Conservation (phyloP, 2,113 vertebrate species). For the Hystrix brachyura region DNA sequence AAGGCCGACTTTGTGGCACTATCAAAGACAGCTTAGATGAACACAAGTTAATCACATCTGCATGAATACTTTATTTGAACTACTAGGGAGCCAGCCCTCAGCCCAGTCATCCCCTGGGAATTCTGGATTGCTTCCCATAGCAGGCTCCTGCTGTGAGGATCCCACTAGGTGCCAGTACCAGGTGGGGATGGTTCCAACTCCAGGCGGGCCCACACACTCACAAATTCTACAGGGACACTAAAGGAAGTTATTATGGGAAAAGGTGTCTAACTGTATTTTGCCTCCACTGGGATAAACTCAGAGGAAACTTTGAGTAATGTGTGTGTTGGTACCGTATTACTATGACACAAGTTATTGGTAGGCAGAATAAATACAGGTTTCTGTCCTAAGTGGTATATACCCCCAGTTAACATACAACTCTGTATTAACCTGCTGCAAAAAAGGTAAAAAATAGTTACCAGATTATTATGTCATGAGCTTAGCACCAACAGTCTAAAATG, state of each 20-base stretch:
- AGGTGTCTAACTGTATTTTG: slow-evolving; percentile 41
- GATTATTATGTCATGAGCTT: not conserved
- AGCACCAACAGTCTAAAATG: slow-evolving; percentile 6
- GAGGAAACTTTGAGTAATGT: slow-evolving; percentile 62
- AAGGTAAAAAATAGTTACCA: not conserved
- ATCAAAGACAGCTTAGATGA: not conserved
- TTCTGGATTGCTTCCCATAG: slow-evolving; percentile 12
- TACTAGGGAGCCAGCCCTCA: slow-evolving; percentile 23
- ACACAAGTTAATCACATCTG: not conserved
- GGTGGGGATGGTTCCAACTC: slow-evolving; percentile 9
- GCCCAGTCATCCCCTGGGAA: not conserved
- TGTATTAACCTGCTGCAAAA: slow-evolving; percentile 14
- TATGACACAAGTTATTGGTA: not conserved
- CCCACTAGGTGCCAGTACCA: not conserved
- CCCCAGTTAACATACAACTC: not conserved
- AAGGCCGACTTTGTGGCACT: slow-evolving; percentile 49
- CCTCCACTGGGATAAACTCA: slow-evolving; percentile 49
- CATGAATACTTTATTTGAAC: slow-evolving; percentile 38
- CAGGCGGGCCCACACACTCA: not conserved
- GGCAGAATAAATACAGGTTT: not conserved
- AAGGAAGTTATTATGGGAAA: slow-evolving; percentile 56
- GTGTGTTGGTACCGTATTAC: not conserved
- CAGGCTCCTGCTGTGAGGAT: slow-evolving; percentile 12
- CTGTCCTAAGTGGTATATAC: not conserved
- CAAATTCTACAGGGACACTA: slow-evolving; percentile 35